These are phyloP conservation scores for Pandemis heparana DNA, from an alignment of 2,888 invertebrate genomes.

Conservation along the genomic window DNA sequence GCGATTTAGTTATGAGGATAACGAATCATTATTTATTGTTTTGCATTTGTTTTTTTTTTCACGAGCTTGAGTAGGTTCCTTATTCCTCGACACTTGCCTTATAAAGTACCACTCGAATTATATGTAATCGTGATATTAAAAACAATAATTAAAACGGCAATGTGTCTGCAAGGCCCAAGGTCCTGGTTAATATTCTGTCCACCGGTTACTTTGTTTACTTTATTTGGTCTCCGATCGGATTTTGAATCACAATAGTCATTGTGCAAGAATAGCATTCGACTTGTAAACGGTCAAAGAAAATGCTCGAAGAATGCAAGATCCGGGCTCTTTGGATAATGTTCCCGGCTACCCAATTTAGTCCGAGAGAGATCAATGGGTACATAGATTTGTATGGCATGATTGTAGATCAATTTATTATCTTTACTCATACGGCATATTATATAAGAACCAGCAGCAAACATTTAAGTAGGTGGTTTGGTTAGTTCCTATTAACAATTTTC, in stretches of 20 bases:
- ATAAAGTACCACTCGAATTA: not conserved
- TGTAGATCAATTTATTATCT: not conserved
- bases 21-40: not conserved
- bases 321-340: slow-evolving; percentile 3
- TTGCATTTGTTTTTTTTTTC: not conserved
- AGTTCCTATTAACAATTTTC: no score
- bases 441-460: no score
- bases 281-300: slow-evolving; percentile 2
- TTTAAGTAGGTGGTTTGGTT: no score
- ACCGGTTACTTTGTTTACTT: slow-evolving; percentile 65
- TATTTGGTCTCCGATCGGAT: slow-evolving; percentile 72
- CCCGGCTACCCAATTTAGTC: not conserved
- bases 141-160: slow-evolving; percentile 55
- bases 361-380: not conserved
- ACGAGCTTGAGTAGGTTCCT: not conserved
- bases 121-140: slow-evolving; percentile 61
- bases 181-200: slow-evolving; percentile 69
- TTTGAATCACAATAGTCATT: slow-evolving; percentile 74
- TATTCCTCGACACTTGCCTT: not conserved
- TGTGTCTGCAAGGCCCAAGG: slow-evolving; percentile 55
- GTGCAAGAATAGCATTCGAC: slow-evolving; percentile 65
- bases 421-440: no score
- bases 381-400: not conserved
- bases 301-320: not conserved
- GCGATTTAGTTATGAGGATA: not conserved